phyloP scores from a whole-genome alignment of 2,113 vertebrate genomes.

The Acrocephalus arundinaceus region DNA sequence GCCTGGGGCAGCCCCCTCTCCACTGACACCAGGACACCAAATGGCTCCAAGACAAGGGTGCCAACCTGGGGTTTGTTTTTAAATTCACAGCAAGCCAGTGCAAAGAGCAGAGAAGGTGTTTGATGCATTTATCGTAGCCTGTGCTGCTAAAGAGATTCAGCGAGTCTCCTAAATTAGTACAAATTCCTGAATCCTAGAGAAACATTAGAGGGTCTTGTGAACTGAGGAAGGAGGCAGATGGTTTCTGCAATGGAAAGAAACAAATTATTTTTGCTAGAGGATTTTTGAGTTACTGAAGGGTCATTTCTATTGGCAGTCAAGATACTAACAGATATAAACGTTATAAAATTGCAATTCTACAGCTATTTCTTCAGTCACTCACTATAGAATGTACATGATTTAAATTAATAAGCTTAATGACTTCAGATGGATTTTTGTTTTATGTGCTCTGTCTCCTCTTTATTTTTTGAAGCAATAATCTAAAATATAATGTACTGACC shows the following conservation, averaged over 20 bases:
- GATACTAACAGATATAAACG: constrained; percentile 35
- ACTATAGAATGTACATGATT: background rate
- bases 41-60: background rate
- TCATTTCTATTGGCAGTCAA: constrained; percentile 11
- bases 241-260: background rate
- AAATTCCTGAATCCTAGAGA: background rate
- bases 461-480: background rate
- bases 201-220: background rate
- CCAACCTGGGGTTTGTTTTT: background rate
- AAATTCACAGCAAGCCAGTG: background rate
- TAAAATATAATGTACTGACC: background rate
- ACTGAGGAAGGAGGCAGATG: background rate
- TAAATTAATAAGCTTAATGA: background rate
- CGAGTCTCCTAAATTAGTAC: background rate
- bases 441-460: background rate
- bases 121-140: background rate
- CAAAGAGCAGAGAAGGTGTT: background rate
- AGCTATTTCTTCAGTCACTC: constrained; percentile 30
- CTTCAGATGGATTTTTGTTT: background rate
- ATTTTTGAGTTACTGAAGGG: background rate
- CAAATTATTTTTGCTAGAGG: background rate
- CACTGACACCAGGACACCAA: background rate
- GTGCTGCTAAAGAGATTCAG: constrained; percentile 21
- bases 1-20: background rate
- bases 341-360: constrained; percentile 58